Conservation (phyloP, 53 echinoderm and acorn worm genomes). For the Temnopleurus reevesii region DNA sequence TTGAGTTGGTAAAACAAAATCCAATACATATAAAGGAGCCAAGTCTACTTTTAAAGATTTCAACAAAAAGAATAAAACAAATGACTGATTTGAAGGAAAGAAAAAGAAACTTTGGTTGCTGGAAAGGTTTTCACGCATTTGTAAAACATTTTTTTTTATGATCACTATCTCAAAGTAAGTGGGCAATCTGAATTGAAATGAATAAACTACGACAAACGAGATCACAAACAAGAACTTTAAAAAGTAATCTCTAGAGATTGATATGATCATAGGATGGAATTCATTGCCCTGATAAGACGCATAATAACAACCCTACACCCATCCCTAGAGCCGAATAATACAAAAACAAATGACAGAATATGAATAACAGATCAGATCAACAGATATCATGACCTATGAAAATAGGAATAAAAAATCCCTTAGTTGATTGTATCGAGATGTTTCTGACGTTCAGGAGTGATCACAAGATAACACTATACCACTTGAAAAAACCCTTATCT, state of each 20-base stretch:
- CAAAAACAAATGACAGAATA: slow-evolving; percentile 11
- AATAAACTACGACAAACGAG: not conserved
- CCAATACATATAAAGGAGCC: too few species aligned
- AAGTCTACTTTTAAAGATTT: too few species aligned
- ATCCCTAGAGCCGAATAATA: not conserved
- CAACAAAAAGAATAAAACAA: too few species aligned
- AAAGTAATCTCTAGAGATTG: not conserved
- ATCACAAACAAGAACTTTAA: not conserved
- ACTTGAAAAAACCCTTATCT: not conserved
- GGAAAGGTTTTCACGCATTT: too few species aligned
- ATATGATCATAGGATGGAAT: not conserved
- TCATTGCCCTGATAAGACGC: slow-evolving; percentile 4
- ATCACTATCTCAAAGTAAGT: too few species aligned
- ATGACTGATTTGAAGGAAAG: too few species aligned
- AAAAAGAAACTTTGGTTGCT: too few species aligned
- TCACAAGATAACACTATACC: not conserved
- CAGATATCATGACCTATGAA: not conserved
- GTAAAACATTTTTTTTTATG: too few species aligned
- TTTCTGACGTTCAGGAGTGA: not conserved
- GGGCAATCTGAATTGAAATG: not conserved
- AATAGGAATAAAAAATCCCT: not conserved
- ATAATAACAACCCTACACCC: slow-evolving; percentile 1
- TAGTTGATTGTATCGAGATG: not conserved
- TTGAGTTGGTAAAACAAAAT: too few species aligned
- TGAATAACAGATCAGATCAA: not conserved